Evolutionary conservation across 2,113 vertebrate genomes (phyloP), one percentile per base, ranked within the genome.

Genomic region (Tangachromis dhanisi): DNA sequence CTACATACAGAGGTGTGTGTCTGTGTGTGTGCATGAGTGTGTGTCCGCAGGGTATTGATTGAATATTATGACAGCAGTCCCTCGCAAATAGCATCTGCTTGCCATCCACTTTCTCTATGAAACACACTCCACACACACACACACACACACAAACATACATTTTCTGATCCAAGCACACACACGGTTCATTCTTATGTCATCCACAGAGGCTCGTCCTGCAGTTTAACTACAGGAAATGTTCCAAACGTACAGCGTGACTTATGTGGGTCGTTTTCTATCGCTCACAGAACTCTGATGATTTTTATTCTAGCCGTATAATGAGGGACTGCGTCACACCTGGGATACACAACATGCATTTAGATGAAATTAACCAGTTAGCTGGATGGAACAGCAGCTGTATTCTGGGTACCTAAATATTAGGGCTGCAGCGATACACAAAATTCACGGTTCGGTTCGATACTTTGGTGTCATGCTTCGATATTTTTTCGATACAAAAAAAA

Each of bases 51-150:
- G 45, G 59, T 92, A 92, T 89, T 92, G 90, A 94, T 92, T 93
- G 76, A 95, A 93, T 86, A 92, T 66, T 90, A 92, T 57, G 53
- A 90, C 91, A 90, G 83, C 80, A 57, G 88, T 93, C 92, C 83
- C 84, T 55, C n/a, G 86, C 88, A 95, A 88, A 91, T 35, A 86
- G 42, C 53, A 71, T 71, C n/a, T 71, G 7, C 21, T 16, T 16
- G 6, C n/a, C 66, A 71, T 71, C 66, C 38, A 81, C 85, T 86
- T 82, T 83, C 38, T 83, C 59, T 66, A 21, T 89, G 66, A 21
- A 35, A 40, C 33, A 16, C 61, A 66, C 61, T 1, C 51, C 53
- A 4, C 57, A 61, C 29, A 19, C 80, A 49, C 89, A 82, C 5
- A 33, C n/a, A 82, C 19, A 82, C 19, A 24, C 71, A 76, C 81